Evolutionary conservation across 2,888 invertebrate species (phyloP).

Genomic region (Leptinotarsa haldemani): DNA sequence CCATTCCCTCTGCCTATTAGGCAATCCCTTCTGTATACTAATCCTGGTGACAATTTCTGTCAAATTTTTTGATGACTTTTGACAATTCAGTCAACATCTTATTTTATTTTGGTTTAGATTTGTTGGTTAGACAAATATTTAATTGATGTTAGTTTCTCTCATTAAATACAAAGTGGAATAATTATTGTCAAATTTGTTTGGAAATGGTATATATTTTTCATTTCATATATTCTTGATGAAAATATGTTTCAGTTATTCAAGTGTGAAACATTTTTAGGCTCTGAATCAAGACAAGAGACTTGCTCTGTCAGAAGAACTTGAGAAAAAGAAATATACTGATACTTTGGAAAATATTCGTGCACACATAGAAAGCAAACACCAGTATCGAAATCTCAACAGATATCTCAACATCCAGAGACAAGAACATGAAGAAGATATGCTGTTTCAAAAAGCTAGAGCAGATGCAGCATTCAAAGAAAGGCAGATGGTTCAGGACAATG

Average conservation of each 20-base stretch:
- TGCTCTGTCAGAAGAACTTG: slow-evolving; percentile 48
- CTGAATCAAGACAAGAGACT: slow-evolving; percentile 43
- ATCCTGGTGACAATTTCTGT: no score
- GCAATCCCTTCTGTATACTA: no score
- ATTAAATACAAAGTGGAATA: no score
- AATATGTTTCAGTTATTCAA: neutral
- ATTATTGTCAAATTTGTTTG: neutral
- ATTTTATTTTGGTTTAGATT: no score
- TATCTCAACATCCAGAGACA: slow-evolving; percentile 54
- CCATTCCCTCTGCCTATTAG: no score
- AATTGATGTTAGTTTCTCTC: no score
- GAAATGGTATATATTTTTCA: neutral
- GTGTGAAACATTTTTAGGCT: slow-evolving; percentile 32
- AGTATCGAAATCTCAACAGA: slow-evolving; percentile 55
- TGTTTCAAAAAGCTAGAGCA: slow-evolving; percentile 40
- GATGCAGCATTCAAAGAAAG: slow-evolving; percentile 50
- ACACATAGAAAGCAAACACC: slow-evolving; percentile 56
- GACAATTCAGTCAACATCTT: no score
- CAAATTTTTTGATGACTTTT: no score
- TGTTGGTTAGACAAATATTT: no score
- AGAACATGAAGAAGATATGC: slow-evolving; percentile 55
- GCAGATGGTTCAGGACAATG: slow-evolving; percentile 54
- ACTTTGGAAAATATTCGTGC: slow-evolving; percentile 49
- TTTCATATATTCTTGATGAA: neutral
- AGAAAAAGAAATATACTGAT: slow-evolving; percentile 46